Evolutionary conservation across 1,140 invertebrate species (phyloP), one percentile per base, ranked within the genome.

Genomic region (Harlomillsia oculata): DNA sequence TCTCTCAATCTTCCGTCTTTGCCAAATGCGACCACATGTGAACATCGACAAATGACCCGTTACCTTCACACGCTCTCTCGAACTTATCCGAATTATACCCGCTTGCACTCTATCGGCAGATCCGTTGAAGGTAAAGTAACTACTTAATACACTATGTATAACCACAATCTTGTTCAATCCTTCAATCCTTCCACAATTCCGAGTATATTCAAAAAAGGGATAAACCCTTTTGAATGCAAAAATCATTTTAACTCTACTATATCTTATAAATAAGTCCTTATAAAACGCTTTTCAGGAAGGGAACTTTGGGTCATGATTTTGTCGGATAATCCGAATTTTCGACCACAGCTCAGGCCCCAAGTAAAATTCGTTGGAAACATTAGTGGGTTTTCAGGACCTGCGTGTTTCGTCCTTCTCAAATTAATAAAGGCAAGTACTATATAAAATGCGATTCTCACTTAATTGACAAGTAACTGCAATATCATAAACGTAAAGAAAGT

Each of bases 281-380:
- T 11, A 13, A 48, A 3, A 30, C 25, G 5, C 8, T 37, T 5
- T 51, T 5, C 21, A 64, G 63, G 56, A 1, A 40, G 56, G 54
- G 56, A 61, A 3, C 29, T 65, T 21, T 65, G 63, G 63, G 45
- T 53, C 3, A 48, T 62, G 41, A 45, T 59, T 23, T 29, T 65
- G 32, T 52, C 53, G n/a, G 56, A 59, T 32, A n/a, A 37, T 32
- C 50, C 56, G 0, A 26, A 53, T 25, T 29, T 53, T 9, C 34
- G 59, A 40, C 59, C 63, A 9, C 6, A 59, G 8, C 48, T 65
- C 3, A 36, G 53, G 41, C 63, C 60, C 20, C 60, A 65, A 62
- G 50, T 62, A 8, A 65, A 65, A 51, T 62, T 61, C 26, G 57
- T 65, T 23, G 63, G 63, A 34, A 65, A 65, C 48, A 50, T 65